A percentile compares a stretch with the other conserved stretches of the same genome.
Conservation (phyloP, 2,113 vertebrate species). For the Anser brachyrhynchus region DNA sequence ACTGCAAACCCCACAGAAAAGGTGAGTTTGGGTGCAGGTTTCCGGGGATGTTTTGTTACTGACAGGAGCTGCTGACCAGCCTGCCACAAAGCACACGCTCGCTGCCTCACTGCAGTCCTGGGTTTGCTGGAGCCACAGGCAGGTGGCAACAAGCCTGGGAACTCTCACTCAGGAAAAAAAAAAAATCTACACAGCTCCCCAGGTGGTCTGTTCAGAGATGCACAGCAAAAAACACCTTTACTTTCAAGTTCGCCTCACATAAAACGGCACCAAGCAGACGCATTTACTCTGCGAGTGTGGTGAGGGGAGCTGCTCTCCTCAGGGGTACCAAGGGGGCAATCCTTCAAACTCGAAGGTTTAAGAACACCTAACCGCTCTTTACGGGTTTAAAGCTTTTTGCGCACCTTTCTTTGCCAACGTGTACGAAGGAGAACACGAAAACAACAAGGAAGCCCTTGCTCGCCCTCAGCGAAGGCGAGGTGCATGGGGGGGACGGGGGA, state of each 20-base stretch:
- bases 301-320: not conserved
- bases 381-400: not conserved
- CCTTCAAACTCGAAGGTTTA: not conserved
- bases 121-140: not conserved
- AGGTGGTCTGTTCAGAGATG: too few species aligned
- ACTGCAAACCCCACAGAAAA: not conserved
- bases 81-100: too few species aligned
- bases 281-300: rapidly evolving
- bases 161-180: not conserved
- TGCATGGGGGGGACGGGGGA: not conserved
- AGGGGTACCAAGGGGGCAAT: rapidly evolving
- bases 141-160: not conserved
- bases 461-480: not conserved
- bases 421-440: not conserved
- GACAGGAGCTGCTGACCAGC: not conserved
- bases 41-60: not conserved
- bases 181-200: rapidly evolving
- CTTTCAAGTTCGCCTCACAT: rapidly evolving
- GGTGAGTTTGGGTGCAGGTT: not conserved
- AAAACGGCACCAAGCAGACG: not conserved
- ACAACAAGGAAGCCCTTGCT: not conserved
- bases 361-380: not conserved
- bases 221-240: not conserved
- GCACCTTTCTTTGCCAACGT: not conserved
- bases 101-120: not conserved